Evolutionary conservation across 2,888 invertebrate species (phyloP), one percentile per base, ranked within the genome.

Genomic region (Drosophila histrio): DNA sequence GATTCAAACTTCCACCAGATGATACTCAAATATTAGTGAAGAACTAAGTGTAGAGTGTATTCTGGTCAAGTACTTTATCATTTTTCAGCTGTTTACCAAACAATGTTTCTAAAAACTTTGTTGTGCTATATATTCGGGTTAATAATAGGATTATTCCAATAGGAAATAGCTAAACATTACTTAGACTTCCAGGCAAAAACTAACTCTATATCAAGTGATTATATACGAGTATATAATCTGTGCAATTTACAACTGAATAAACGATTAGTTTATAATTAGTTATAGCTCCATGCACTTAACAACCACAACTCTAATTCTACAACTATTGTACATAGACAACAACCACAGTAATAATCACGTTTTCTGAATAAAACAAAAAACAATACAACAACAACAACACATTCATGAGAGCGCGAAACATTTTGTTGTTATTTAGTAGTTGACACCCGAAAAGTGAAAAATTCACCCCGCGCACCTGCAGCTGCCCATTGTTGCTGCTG

Each of bases 391-490:
- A 49, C 56, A 53, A 17, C 24, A 13, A n/a, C 39, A 62, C 54
- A 71, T 60, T 69, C 59, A 77, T 72, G 72, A 75, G 68, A 83
- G 87, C 84, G 87, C 56, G 59, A 86, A 86, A 60, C 72, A 85
- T 79, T 79, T 86, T 80, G 88, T 88, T 76, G 80, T 69, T 79
- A 83, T 86, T 86, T 88, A 86, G 88, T 86, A 71, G 64, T 78
- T 86, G 76, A 80, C 88, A 80, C 87, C 74, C 66, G 66, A 65
- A 80, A 70, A 65, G 54, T 54, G 49, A 26, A 17, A 64, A 39
- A 43, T 11, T 11, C 17, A 9, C 49, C 53, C 36, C 49, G 21
- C 21, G 8, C 54, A n/a, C 59, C 43, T 3, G 41, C 41, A 41
- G 17, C 34, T 54, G 41, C 56, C 57, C 58, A 34, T 61, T 72